Conservation (phyloP, 2,113 vertebrate species). For the Crotalus viridis region DNA sequence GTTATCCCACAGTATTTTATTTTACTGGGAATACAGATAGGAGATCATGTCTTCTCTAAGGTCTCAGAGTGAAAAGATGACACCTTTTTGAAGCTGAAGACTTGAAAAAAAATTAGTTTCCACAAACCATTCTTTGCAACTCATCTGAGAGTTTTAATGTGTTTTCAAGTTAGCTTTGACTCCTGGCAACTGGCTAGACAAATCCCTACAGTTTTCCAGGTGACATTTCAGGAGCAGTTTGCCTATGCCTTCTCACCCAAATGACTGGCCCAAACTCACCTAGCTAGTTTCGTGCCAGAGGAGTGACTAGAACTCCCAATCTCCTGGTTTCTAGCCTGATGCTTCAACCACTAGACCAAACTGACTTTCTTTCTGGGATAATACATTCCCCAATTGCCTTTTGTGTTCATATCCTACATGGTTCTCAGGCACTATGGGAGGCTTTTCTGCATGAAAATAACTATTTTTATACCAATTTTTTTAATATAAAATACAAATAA, state of each 20-base stretch:
- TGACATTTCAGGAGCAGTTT: background rate
- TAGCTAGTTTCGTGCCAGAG: background rate
- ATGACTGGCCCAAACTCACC: background rate
- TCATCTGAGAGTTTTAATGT: background rate
- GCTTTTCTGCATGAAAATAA: background rate
- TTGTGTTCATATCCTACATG: background rate
- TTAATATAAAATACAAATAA: background rate
- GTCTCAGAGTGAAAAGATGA: background rate
- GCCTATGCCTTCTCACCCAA: background rate
- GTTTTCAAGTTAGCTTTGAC: background rate
- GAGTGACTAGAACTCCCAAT: background rate
- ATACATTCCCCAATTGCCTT: background rate
- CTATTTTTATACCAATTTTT: background rate
- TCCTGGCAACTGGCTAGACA: background rate
- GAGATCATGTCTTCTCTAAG: background rate
- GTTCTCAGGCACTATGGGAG: background rate
- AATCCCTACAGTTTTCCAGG: background rate
- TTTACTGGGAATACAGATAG: background rate
- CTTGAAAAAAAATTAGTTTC: background rate
- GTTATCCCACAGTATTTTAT: background rate
- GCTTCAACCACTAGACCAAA: background rate
- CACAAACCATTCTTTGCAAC: background rate
- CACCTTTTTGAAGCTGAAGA: background rate
- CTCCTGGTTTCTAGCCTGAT: background rate
- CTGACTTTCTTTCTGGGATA: background rate